Conservation (phyloP, 2,797 vertebrate species). For the Loris lydekkerianus region DNA sequence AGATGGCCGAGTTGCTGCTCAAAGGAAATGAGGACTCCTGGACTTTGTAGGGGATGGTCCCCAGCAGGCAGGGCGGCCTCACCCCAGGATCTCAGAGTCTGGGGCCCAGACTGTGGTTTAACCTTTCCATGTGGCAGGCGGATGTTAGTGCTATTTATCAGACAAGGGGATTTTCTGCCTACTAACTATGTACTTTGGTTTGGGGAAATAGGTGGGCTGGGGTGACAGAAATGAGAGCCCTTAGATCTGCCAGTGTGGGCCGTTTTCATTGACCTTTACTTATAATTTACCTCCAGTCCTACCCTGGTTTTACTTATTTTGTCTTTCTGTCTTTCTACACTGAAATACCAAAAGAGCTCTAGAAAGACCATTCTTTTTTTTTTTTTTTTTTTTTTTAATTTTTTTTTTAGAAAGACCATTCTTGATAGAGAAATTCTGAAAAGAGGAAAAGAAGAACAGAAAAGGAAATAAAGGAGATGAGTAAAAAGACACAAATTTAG, state of each 20-base stretch:
- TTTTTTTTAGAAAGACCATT: not conserved
- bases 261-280: conserved; percentile 50
- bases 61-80: conserved; percentile 63
- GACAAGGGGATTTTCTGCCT: conserved; percentile 90
- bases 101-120: conserved; percentile 82
- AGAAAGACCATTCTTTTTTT: conserved; percentile 2
- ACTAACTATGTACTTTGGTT: conserved; percentile 64
- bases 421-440: conserved; percentile 55
- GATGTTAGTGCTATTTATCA: conserved; percentile 76
- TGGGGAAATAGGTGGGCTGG: conserved; percentile 73
- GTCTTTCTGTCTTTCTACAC: conserved; percentile 40
- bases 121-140: conserved; percentile 78
- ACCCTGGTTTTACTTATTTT: conserved; percentile 34
- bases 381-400: too few species aligned
- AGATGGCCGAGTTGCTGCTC: conserved; percentile 26
- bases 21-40: conserved; percentile 3
- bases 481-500: conserved; percentile 24
- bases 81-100: conserved; percentile 70
- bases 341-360: conserved; percentile 29
- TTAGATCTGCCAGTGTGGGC: conserved; percentile 51
- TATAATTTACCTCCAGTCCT: conserved; percentile 20
- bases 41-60: conserved; percentile 33
- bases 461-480: conserved; percentile 20
- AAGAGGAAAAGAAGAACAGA: conserved; percentile 55
- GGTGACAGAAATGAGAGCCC: conserved; percentile 62